Conservation (phyloP, 2,797 vertebrate genomes). For the Pseudomugil gertrudae region DNA sequence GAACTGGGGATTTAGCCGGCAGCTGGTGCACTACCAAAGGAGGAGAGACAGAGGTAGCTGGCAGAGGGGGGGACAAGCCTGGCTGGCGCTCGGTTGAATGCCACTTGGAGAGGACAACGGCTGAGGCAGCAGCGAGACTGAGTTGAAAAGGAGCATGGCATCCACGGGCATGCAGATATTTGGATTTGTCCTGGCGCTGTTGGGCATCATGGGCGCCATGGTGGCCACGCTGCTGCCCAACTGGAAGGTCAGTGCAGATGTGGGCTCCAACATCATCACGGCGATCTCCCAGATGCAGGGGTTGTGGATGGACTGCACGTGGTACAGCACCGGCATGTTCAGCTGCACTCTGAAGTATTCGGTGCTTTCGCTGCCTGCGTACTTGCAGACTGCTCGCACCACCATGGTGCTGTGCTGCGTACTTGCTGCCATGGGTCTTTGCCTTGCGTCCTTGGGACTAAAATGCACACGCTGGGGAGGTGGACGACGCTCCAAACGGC, state of each 20-base stretch:
- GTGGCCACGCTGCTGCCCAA: conserved; percentile 92
- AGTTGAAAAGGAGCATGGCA: conserved; percentile 82
- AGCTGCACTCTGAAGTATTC: conserved; percentile 93
- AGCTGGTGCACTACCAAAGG: conserved; percentile 60
- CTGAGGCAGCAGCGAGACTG: conserved; percentile 50
- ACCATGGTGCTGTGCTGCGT: conserved; percentile 95
- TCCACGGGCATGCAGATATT: conserved; percentile 92
- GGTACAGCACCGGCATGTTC: conserved; percentile 98
- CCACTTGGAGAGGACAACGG: conserved; percentile 70
- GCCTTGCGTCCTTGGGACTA: conserved; percentile 89
- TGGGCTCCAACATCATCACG: conserved; percentile 92
- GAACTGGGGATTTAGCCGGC: conserved; percentile 68
- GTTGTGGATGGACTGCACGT: conserved; percentile 98
- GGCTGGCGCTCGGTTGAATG: conserved; percentile 73
- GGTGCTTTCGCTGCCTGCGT: conserved; percentile 87
- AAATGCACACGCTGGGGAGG: conserved; percentile 93
- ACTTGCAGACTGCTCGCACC: conserved; percentile 91
- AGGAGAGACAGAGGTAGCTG: conserved; percentile 49
- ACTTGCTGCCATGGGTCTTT: conserved; percentile 89
- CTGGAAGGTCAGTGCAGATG: conserved; percentile 92
- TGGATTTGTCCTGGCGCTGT: conserved; percentile 89
- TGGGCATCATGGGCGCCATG: conserved; percentile 88
- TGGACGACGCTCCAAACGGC: conserved; percentile 86
- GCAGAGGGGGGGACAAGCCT: conserved; percentile 57
- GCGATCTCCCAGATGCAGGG: conserved; percentile 93